Base-by-base conservation (phyloP, 2,888 invertebrate species). In the Mamestra brassicae region DNA sequence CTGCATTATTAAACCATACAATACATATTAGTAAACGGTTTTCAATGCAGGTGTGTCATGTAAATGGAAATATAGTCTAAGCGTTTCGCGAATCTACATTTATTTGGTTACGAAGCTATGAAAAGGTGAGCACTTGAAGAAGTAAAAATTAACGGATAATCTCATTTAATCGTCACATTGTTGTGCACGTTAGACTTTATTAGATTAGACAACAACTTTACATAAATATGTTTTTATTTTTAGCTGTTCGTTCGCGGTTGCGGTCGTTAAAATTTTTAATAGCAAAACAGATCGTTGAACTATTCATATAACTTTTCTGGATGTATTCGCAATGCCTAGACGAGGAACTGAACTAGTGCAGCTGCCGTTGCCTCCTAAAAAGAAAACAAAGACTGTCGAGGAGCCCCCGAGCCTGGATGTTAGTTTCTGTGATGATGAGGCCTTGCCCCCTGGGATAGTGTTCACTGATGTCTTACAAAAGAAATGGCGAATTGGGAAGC, bases 401-500 rank as follows among this genome's bases (percentile, higher is more conserved):
- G 92, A 93, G 74, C 89, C 85, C 36, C 87, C 91, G 2, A 95
- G 93, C 81, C 86, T 95, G 61, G 95, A 96, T 73, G 90, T 91
- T 15, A 96, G 95, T 90, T 94, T 95, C 83, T 92, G 81, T 85
- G 95, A 96, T 74, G 96, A 96, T 78, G 95, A 96, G 74, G 97
- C 97, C 52, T 90, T 97, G 38, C 94, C 97, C 8, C 96, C 97
- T 34, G 99, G 99, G 1, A 98, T 98, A 90, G 97, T 99, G 71
- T 96, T 99, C 77, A 97, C 97, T 68, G 99, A 99, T 95, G 97
- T 98, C 62, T 97, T 97, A 47, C 97, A 98, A 87, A 98, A 98
- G 89, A 97, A 98, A 91, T 99, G 99, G 99, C 97, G 97, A 86
- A 96, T 99, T 75, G 99, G 99, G 1, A 97, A 98, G 90, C 97